Conservation (phyloP, 2,888 invertebrate genomes). For the Nipponacmea schrenckii region DNA sequence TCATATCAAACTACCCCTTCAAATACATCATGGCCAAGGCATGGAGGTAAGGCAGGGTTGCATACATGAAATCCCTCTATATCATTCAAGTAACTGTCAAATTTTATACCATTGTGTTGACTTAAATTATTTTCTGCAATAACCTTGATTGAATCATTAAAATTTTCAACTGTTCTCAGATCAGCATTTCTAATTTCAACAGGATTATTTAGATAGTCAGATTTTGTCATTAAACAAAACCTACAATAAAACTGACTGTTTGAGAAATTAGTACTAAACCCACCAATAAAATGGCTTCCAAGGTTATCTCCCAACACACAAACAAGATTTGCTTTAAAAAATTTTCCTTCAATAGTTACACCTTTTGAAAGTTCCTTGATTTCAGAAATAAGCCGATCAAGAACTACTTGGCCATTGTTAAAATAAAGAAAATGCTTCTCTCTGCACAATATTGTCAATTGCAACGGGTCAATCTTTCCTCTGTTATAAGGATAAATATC, state of each 20-base stretch:
- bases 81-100: neutral
- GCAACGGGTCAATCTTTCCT: neutral
- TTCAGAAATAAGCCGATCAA: neutral
- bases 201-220: neutral
- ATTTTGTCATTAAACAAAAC: neutral
- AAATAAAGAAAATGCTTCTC: neutral
- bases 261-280: neutral
- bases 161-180: neutral
- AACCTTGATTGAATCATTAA: neutral
- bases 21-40: slow-evolving; percentile 23
- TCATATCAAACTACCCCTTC: slow-evolving; percentile 20
- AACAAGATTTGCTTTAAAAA: neutral
- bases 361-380: neutral
- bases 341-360: neutral
- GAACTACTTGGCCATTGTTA: neutral
- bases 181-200: neutral
- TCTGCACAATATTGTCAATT: neutral
- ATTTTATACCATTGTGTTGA: neutral
- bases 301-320: neutral
- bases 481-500: slow-evolving; percentile 3
- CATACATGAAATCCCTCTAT: neutral
- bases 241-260: neutral
- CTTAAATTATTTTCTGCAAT: neutral
- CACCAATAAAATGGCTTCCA: neutral
- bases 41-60: slow-evolving; percentile 13